Conservation (phyloP, 2,888 invertebrate species). For the Herminia tarsipennalis region DNA sequence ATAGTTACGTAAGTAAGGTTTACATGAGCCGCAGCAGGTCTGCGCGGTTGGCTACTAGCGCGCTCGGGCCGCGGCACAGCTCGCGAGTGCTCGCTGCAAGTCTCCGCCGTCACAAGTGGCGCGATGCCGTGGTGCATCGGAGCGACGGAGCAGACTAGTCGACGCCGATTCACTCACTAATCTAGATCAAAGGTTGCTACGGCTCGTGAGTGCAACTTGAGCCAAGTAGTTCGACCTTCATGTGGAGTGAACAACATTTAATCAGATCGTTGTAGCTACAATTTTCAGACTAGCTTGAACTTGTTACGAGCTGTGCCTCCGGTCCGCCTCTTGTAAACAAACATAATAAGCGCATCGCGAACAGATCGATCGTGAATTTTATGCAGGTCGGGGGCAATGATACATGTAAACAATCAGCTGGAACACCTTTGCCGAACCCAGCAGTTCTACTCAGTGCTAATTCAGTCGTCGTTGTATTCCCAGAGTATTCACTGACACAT, state of each 20-base stretch:
- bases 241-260: constrained; percentile 17
- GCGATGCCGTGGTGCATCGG: constrained; percentile 22
- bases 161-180: constrained; percentile 30
- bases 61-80: constrained; percentile 1
- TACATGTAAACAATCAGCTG: too few species aligned
- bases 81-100: constrained; percentile 13
- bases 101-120: constrained; percentile 14
- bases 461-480: too few species aligned
- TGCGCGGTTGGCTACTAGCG: constrained; percentile 5
- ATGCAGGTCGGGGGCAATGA: too few species aligned
- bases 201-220: constrained; percentile 37
- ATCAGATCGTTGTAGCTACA: constrained; percentile 14
- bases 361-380: constrained; percentile 18
- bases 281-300: constrained; percentile 1
- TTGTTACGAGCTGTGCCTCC: constrained; percentile 9
- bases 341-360: not conserved
- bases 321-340: constrained; percentile 12
- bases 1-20: constrained; percentile 30
- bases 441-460: too few species aligned
- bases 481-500: too few species aligned
- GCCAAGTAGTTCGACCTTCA: constrained; percentile 37
- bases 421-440: too few species aligned
- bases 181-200: constrained; percentile 39
- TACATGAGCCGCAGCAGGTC: constrained; percentile 28
- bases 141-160: constrained; percentile 26